Base-by-base conservation (phyloP, 2,888 invertebrate species). In the Lomographa bimaculata region DNA sequence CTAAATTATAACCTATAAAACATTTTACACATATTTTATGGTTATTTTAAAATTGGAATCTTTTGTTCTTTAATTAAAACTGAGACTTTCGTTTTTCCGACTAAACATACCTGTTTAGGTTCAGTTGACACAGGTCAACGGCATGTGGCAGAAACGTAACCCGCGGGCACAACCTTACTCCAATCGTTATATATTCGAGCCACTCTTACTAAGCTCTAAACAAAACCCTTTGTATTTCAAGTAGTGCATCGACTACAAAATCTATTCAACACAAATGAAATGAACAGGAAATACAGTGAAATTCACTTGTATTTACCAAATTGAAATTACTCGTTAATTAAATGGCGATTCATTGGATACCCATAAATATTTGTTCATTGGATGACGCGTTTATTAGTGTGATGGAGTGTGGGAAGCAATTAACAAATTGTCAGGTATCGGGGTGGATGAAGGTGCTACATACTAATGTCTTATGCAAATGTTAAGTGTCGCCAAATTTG, bases 311-410 rank as follows among this genome's bases (percentile, higher is more conserved):
- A 26, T 35, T 37, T 37, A 33, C 42, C 18, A 27, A 16, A n/a
- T 40, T 24, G 25, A 38, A 49, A 46, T 46, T 45, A 34, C 42
- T 30, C 28, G 33, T 33, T 46, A 41, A 34, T 46, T 42, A 45
- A 45, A 49, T 36, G 38, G 34, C 39, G 30, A 40, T 44, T 39
- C 36, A 48, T 50, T 42, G 39, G 36, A 44, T 34, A 26, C 23
- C 25, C 19, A 45, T 46, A 46, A 48, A 46, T 42, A 54, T 51
- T 50, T 50, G 36, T 27, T 37, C 37, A 44, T 43, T 12, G 32
- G 33, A 28, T 41, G 40, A 39, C 37, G 34, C 36, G 14, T 14
- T 47, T 49, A 48, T 52, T 48, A 47, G 51, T 36, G 28, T 46
- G 47, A 50, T 38, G 29, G 26, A 41, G 33, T 20, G 20, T 24